These are phyloP conservation scores for Oligia strigilis DNA, from an alignment of 2,888 invertebrate genomes.

Conservation along the genomic window DNA sequence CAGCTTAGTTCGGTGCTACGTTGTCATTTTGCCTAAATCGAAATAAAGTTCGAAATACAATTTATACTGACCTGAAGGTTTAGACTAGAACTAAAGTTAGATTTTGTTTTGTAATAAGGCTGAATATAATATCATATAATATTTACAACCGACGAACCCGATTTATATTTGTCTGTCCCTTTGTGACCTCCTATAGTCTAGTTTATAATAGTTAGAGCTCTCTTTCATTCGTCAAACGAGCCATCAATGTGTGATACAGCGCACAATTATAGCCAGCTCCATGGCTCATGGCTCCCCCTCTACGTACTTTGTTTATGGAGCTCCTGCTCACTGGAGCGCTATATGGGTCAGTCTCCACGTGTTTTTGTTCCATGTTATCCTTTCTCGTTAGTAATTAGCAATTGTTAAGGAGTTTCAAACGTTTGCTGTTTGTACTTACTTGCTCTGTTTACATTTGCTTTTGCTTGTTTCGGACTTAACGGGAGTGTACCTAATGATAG, in stretches of 20 bases:
- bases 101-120: not conserved
- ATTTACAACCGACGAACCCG: not conserved
- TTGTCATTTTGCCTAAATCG: not conserved
- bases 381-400: constrained; percentile 47
- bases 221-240: constrained; percentile 41
- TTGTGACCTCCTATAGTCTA: not conserved
- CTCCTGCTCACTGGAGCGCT: constrained; percentile 59
- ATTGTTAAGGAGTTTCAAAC: constrained; percentile 46
- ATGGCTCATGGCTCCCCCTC: constrained; percentile 54
- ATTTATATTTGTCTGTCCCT: not conserved
- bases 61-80: not conserved
- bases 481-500: not conserved
- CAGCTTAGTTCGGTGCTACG: not conserved
- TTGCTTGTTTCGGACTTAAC: constrained; percentile 1
- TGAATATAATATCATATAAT: not conserved
- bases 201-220: not conserved
- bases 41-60: not conserved
- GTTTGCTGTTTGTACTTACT: constrained; percentile 3
- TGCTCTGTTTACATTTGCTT: constrained; percentile 26
- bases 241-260: constrained; percentile 57
- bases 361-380: constrained; percentile 54
- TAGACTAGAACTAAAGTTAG: not conserved
- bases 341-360: constrained; percentile 70
- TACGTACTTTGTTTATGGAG: constrained; percentile 63
- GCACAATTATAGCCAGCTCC: constrained; percentile 56